These are phyloP conservation scores for Microcaecilia unicolor DNA, from an alignment of 2,797 vertebrate species.

Conservation along the genomic window DNA sequence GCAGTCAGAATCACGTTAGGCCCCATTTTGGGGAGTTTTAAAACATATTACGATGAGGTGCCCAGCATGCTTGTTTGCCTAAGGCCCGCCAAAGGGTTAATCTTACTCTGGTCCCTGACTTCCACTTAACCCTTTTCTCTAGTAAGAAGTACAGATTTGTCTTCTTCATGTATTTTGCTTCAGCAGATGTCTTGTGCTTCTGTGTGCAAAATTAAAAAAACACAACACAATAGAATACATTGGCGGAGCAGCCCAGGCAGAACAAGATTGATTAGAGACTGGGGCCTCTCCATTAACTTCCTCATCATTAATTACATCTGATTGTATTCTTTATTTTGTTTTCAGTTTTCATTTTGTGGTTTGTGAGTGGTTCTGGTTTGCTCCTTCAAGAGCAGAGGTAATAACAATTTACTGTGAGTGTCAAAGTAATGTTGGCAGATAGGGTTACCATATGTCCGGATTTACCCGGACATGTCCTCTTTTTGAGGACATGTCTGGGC, in stretches of 20 bases:
- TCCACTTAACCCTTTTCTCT: not conserved
- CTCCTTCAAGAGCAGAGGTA: rapidly evolving
- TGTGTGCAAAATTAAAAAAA: conserved; percentile 34
- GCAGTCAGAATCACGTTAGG: too few species aligned
- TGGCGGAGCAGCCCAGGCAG: conserved; percentile 13
- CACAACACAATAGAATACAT: conserved; percentile 26
- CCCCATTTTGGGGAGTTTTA: too few species aligned
- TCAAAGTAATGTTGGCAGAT: too few species aligned
- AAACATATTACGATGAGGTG: too few species aligned
- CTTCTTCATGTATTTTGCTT: conserved; percentile 20
- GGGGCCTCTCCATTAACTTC: conserved; percentile 19
- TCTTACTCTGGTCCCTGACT: conserved; percentile 1
- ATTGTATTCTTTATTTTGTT: conserved; percentile 28
- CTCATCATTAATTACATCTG: conserved; percentile 30
- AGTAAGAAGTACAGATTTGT: conserved; percentile 5
- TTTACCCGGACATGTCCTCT: too few species aligned
- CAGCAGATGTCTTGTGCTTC: not conserved
- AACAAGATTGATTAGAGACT: conserved; percentile 26
- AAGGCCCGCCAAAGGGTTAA: too few species aligned
- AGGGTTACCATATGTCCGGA: too few species aligned
- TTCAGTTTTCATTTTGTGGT: not conserved
- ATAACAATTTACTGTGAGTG: too few species aligned
- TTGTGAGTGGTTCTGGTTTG: not conserved
- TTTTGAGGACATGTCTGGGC: too few species aligned
- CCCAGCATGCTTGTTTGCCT: too few species aligned